A percentile compares a stretch with the other conserved stretches of the same genome.
phyloP scores from a whole-genome alignment of 2,797 vertebrate genomes.

The Champsocephalus gunnari region DNA sequence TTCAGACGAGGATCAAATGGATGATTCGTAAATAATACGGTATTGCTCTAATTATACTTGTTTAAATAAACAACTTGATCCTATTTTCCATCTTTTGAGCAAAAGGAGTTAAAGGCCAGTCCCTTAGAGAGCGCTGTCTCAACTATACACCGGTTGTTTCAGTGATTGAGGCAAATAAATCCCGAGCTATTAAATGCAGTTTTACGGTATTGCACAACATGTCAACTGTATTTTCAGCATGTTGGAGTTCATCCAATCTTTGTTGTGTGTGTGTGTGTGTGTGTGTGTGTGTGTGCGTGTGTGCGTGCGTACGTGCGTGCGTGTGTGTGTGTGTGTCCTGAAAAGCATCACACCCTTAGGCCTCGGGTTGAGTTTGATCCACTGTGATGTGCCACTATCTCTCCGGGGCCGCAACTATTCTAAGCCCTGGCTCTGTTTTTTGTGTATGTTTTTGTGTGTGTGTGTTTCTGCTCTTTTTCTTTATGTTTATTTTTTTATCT shows the following conservation, averaged over 20 bases:
- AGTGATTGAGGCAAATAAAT: no score
- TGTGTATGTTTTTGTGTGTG: slow-evolving; percentile 1
- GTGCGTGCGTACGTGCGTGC: not conserved
- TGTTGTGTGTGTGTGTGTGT: not conserved
- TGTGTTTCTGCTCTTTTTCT: slow-evolving; percentile 2
- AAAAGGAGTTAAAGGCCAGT: no score
- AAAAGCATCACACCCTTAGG: slow-evolving; percentile 28
- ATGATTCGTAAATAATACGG: no score
- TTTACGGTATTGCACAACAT: not conserved
- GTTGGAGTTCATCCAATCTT: not conserved
- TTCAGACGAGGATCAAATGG: no score
- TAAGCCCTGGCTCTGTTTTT: slow-evolving; percentile 5
- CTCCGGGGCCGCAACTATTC: slow-evolving; percentile 47
- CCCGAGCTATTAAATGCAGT: no score
- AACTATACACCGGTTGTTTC: no score
- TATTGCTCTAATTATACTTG: no score
- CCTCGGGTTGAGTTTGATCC: slow-evolving; percentile 48
- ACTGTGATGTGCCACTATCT: slow-evolving; percentile 47
- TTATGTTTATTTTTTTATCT: slow-evolving; percentile 24
- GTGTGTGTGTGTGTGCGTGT: not conserved
- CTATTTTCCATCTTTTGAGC: no score
- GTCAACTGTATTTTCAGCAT: not conserved
- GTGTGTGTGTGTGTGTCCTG: not conserved
- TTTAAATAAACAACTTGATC: no score
- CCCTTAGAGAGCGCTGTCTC: no score